Evolutionary conservation across 2,113 vertebrate genomes (phyloP).

Genomic region (Sus scrofa): T2T-Sscrofa CM000812.6:88095501-88096000

Average conservation of each 20-base stretch:
- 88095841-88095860: not conserved
- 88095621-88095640: not conserved
- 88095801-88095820: not conserved
- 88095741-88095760: not conserved
- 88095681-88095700: not conserved
- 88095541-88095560: not conserved
- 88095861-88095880: constrained; percentile 1
- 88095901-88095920: not conserved
- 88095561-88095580: not conserved
- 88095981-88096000: not conserved
- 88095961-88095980: not conserved
- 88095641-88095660: not conserved
- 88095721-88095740: constrained; percentile 15
- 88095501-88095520: constrained; percentile 33
- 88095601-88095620: constrained; percentile 1
- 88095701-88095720: not conserved
- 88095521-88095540: not conserved
- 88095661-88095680: not conserved
- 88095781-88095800: not conserved
- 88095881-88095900: not conserved
- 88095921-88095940: not conserved
- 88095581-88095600: not conserved
- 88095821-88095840: not conserved
- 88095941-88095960: not conserved
- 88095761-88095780: not conserved